Base-by-base conservation (phyloP, 37 sponge, comb jelly and placozoan genomes). In the Axinella damicornis region DNA sequence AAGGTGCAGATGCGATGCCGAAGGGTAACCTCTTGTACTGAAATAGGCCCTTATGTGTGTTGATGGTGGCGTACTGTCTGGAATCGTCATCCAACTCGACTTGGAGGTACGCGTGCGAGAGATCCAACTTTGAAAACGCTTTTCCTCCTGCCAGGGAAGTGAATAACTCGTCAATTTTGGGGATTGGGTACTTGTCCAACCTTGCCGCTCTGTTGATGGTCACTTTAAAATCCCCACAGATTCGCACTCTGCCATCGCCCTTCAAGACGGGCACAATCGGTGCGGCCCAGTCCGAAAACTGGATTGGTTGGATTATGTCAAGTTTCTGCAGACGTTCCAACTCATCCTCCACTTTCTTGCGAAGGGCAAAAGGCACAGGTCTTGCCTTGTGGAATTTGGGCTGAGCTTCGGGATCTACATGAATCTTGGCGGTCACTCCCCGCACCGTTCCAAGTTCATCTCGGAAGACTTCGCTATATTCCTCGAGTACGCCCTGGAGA, bases 231-330 rank as follows among this genome's bases (percentile, higher is more conserved):
- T 82, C 59, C 2, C 73, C 73, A 72, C 73, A 82, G 16, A 82
- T 5, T 82, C 83, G 30, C 18, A 82, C 65, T 15, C 35, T 32
- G 14, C 61, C 61, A 37, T 82, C 73, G 6, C 59, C 73, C 37
- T 82, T 82, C 32, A 24, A 9, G 27, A 82, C 83, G 12, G 60
- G 73, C 2, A 82, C 83, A 70, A 82, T 71, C 15, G 83, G 62
- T 31, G 83, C 46, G 13, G 72, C 83, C 83, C 83, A 82, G 33
- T 82, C 83, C 4, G 69, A 68, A 31, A 36, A 31, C 13, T 80
- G 68, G 4, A 80, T 69, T 22, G 24, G 68, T 17, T 36, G 46
- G 27, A 80, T 22, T n/a, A 80, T 28, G 11, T 69, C 69, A 5
- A 27, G 69, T 4, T 70, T 2, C 11, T 70, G 36, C 71, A 70